Percentiles rank a stretch among this genome's conserved stretches.
Evolutionary conservation across 2,797 vertebrate genomes (phyloP).

Genomic region (Pygocentrus nattereri): DNA sequence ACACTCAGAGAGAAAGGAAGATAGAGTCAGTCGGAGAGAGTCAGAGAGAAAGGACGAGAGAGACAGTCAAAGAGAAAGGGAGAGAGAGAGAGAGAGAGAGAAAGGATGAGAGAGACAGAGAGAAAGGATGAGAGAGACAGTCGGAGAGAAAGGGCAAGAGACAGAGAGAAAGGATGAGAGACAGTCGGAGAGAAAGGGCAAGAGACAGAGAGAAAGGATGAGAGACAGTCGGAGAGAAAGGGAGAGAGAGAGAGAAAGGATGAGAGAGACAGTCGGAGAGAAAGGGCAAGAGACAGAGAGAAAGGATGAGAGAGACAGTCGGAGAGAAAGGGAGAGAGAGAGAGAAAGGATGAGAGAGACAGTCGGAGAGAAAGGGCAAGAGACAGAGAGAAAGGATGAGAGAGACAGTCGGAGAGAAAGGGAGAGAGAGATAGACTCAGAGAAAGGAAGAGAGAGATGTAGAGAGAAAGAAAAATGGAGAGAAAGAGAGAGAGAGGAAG

Average conservation of each 20-base stretch:
- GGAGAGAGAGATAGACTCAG: no score
- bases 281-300: no score
- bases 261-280: background rate
- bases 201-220: background rate
- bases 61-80: background rate
- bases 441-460: background rate
- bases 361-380: no score
- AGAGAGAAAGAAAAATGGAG: background rate
- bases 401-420: no score
- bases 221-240: no score
- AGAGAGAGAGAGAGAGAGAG: background rate
- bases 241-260: background rate
- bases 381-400: no score
- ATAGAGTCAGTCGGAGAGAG: no score
- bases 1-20: no score
- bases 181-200: background rate
- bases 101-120: no score
- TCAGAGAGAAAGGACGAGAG: background rate
- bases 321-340: no score
- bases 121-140: background rate
- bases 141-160: background rate
- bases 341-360: no score
- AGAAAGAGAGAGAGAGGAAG: background rate
- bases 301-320: background rate
- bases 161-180: no score